Evolutionary conservation across 2,113 vertebrate genomes (phyloP), one percentile per base, ranked within the genome.

Genomic region (Eptatretus burgeri): DNA sequence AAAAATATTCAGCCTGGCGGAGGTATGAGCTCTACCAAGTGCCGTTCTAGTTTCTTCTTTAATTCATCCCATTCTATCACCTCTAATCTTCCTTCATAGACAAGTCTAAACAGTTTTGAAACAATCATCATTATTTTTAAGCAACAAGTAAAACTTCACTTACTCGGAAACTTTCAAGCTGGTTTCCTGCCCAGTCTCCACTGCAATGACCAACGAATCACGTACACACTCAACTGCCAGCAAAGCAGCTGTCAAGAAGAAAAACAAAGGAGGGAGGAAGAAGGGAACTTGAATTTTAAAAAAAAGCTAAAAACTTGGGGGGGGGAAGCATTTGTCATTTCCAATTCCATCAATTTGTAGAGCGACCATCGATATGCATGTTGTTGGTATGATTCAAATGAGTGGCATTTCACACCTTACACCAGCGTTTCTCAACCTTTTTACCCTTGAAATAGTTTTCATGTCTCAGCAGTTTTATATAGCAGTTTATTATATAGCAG

Each of bases 131-230:
- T 72, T 63, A 65, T 66, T 5, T 70, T 70, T 68, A 68, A 68
- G 64, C 64, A 65, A 51, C 67, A 27, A 52, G 51, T 11, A 52
- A 73, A 69, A 72, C 71, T 69, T 69, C 65, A 82, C 89, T 78
- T 72, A 98, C 91, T 88, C 83, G 1, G 91, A 85, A 68, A 91
- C 77, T 12, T 65, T 76, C 66, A 98, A 85, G 66, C 71, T 70
- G 65, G 79, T 98, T 76, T 89, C 84, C 70, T 81, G 85, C 69
- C 88, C 89, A 75, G 88, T 81, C 70, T 83, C 76, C 71, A 96
- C 76, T 11, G 78, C 79, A 67, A 98, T 73, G 66, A 74, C 71
- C 68, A 93, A 71, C n/a, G 72, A 73, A 67, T 72, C 73, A 71
- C 89, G 93, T 70, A 94, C 77, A 2, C 84, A 82, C 69, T 96